Evolutionary conservation across 2,797 vertebrate species (phyloP).

Genomic region (Austrolebias charrua): DNA sequence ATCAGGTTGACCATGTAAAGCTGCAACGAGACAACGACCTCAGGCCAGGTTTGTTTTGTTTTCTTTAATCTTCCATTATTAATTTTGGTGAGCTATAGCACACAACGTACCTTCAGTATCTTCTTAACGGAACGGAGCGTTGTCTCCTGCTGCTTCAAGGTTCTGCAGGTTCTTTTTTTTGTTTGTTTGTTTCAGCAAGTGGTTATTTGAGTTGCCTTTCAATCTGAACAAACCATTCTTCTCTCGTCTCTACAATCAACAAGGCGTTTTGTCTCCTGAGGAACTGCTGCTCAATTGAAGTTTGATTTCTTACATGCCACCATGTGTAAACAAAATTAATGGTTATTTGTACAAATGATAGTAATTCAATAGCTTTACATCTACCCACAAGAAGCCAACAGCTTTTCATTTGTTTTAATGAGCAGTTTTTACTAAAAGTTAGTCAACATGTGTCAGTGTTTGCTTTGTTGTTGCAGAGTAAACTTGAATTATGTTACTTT

Average conservation of each 20-base stretch:
- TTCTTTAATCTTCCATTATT: background rate
- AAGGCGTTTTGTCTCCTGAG: background rate
- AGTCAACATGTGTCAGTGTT: background rate
- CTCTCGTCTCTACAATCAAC: background rate
- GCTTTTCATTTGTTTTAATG: background rate
- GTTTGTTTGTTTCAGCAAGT: background rate
- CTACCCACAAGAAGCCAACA: too few species aligned
- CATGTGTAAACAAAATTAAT: background rate
- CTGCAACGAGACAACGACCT: background rate
- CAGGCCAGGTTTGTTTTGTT: background rate
- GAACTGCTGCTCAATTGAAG: too few species aligned
- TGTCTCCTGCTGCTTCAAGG: slow-evolving; percentile 4
- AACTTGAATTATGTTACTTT: background rate
- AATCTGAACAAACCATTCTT: background rate
- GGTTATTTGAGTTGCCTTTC: slow-evolving; percentile 6
- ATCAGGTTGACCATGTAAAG: background rate
- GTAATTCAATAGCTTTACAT: too few species aligned
- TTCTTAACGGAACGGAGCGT: background rate
- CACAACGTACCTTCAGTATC: background rate
- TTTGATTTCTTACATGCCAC: background rate
- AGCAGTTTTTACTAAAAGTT: background rate
- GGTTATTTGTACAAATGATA: too few species aligned
- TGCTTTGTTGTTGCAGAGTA: background rate
- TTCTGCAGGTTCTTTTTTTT: slow-evolving; percentile 1
- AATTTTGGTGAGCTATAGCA: background rate